Percentiles rank a stretch among this genome's conserved stretches.
phyloP scores from a whole-genome alignment of 2,888 invertebrate species.

The Lysandra coridon region DNA sequence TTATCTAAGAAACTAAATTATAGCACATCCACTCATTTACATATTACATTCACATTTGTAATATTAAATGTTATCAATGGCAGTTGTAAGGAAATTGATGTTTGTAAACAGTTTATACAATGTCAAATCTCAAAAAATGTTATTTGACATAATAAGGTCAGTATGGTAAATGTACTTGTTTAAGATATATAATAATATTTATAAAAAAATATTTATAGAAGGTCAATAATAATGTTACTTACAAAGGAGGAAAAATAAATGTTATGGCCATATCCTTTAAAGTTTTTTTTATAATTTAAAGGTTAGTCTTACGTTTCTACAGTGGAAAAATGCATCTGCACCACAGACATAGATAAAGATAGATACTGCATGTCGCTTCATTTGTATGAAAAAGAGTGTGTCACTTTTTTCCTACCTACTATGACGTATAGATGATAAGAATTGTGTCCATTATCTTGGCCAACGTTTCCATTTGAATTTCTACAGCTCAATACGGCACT shows the following conservation, averaged over 20 bases:
- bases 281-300: background rate
- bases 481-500: too few species aligned
- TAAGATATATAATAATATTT: too few species aligned
- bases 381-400: too few species aligned
- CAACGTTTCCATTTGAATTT: too few species aligned
- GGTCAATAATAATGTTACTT: conserved; percentile 13
- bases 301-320: background rate
- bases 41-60: too few species aligned
- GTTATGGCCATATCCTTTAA: conserved; percentile 5
- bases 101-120: background rate
- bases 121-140: background rate
- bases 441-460: too few species aligned
- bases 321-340: background rate
- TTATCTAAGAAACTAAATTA: too few species aligned
- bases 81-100: background rate
- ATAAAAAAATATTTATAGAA: background rate
- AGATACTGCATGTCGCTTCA: too few species aligned
- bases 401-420: too few species aligned
- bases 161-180: background rate
- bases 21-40: too few species aligned
- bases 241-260: conserved; percentile 1
- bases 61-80: background rate
- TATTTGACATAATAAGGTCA: background rate
- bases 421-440: too few species aligned
- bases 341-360: too few species aligned